Conservation (phyloP, 2,113 vertebrate species). For the Gasterosteus nipponicus region DNA sequence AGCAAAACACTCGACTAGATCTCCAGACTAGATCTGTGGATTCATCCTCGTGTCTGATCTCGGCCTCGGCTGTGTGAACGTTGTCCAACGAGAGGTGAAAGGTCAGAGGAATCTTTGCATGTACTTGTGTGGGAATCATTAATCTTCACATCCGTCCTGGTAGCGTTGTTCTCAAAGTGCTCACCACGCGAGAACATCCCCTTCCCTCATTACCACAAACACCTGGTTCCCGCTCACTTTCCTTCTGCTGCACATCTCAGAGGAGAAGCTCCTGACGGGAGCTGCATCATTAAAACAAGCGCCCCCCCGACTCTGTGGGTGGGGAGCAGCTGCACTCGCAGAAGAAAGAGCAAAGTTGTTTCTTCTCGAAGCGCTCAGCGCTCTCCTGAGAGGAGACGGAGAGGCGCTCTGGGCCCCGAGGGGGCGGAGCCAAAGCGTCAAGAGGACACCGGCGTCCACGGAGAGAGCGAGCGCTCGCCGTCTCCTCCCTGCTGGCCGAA, state of each 20-base stretch:
- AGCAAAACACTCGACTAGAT: too few relatives aligned
- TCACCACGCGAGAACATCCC: constrained; percentile 1
- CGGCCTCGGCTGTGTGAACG: too few relatives aligned
- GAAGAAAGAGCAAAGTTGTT: constrained; percentile 25
- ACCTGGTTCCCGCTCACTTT: constrained; percentile 45
- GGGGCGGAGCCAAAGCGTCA: constrained; percentile 4
- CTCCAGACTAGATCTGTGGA: too few relatives aligned
- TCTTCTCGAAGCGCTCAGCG: constrained; percentile 22
- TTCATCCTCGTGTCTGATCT: too few relatives aligned
- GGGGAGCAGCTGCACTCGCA: constrained; percentile 32
- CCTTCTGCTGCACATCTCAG: constrained; percentile 31
- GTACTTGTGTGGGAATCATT: too few relatives aligned
- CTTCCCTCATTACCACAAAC: constrained; percentile 53
- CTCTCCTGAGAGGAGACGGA: neutral
- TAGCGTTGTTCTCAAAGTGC: too few relatives aligned
- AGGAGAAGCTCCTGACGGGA: constrained; percentile 25
- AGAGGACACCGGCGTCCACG: constrained; percentile 27
- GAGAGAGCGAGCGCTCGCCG: neutral
- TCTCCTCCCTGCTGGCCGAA: constrained; percentile 43
- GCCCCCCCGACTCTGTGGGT: constrained; percentile 30
- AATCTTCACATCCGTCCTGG: too few relatives aligned
- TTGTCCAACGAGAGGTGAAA: too few relatives aligned
- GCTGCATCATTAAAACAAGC: constrained; percentile 55
- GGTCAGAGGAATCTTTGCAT: too few relatives aligned
- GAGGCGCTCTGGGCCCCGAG: constrained; percentile 2